Conservation (phyloP, 2,888 invertebrate species). For the Amblyjoppa proteus region DNA sequence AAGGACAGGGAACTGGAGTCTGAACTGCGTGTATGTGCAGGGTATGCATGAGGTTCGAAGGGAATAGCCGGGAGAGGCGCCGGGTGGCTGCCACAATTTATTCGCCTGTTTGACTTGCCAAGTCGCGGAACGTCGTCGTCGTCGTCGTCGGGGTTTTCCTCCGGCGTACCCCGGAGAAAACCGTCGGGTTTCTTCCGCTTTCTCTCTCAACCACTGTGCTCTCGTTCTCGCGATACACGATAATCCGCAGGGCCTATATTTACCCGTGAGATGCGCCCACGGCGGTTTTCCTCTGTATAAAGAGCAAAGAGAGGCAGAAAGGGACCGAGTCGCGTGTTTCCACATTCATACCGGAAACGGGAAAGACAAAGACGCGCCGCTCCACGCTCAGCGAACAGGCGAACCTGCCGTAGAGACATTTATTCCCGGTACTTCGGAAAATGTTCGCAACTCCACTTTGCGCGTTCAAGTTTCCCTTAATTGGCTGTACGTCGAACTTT, state of each 20-base stretch:
- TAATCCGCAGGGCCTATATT: conserved; percentile 71
- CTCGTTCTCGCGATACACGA: conserved; percentile 66
- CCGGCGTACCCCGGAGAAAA: conserved; percentile 15
- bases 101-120: conserved; percentile 73
- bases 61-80: conserved; percentile 43
- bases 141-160: conserved; percentile 26
- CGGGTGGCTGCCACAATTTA: conserved; percentile 69
- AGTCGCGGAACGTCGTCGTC: conserved; percentile 64
- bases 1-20: conserved; percentile 11
- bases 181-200: not conserved
- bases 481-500: too few relatives aligned
- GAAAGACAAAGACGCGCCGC: conserved; percentile 32
- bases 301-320: conserved; percentile 26
- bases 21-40: not conserved
- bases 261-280: conserved; percentile 65
- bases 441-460: too few relatives aligned
- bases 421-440: not conserved
- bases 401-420: conserved; percentile 7
- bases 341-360: conserved; percentile 32
- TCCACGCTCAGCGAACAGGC: conserved; percentile 6
- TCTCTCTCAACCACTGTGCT: conserved; percentile 18
- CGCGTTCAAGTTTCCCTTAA: too few relatives aligned
- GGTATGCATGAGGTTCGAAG: not conserved
- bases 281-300: conserved; percentile 48
- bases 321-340: conserved; percentile 3